phyloP scores from a whole-genome alignment of 2,888 invertebrate species.

The Drosophila fungiperda region DNA sequence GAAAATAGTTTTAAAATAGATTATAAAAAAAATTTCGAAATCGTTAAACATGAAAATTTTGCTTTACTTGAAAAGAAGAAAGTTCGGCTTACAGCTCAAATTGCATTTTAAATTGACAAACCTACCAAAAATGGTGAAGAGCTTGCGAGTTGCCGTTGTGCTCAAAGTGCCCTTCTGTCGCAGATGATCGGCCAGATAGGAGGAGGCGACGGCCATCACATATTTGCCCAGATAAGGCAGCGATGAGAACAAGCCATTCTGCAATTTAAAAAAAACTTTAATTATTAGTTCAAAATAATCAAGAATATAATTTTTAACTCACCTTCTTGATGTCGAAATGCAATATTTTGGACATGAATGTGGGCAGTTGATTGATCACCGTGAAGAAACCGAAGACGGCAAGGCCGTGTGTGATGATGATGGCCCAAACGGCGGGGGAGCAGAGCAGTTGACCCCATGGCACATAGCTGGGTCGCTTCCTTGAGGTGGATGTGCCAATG shows the following conservation, averaged over 20 bases:
- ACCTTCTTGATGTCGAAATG: slow-evolving; percentile 92
- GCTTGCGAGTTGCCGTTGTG: slow-evolving; percentile 90
- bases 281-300: background rate
- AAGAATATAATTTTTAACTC: slow-evolving; percentile 1
- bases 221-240: slow-evolving; percentile 95
- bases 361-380: slow-evolving; percentile 94
- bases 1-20: background rate
- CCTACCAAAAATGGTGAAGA: slow-evolving; percentile 88
- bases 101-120: slow-evolving; percentile 3
- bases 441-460: slow-evolving; percentile 91
- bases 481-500: slow-evolving; percentile 88
- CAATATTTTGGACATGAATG: slow-evolving; percentile 93
- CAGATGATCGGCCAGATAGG: slow-evolving; percentile 90
- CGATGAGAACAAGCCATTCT: slow-evolving; percentile 94
- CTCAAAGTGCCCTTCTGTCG: slow-evolving; percentile 89
- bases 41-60: too few relatives aligned
- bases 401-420: slow-evolving; percentile 92
- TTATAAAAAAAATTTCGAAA: background rate
- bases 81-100: too few relatives aligned
- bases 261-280: slow-evolving; percentile 34
- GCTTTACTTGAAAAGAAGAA: too few relatives aligned
- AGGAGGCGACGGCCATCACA: slow-evolving; percentile 90
- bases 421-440: slow-evolving; percentile 93
- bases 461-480: slow-evolving; percentile 88
- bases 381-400: slow-evolving; percentile 96